Percentiles rank a stretch among this genome's conserved stretches.
phyloP scores from a whole-genome alignment of 2,113 vertebrate species.

The Leucoraja erinaceus region DNA sequence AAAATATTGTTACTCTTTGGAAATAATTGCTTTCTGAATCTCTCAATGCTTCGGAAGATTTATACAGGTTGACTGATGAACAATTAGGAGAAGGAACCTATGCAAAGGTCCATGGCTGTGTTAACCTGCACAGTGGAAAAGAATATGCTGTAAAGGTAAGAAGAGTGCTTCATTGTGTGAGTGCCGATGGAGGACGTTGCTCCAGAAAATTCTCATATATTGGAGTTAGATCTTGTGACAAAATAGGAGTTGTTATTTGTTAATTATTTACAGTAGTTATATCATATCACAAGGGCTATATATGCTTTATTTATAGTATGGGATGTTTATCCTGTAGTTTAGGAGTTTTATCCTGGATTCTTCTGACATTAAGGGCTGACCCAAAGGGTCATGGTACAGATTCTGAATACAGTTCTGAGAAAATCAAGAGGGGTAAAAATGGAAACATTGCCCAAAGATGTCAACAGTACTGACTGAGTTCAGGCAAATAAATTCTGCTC shows the following conservation, averaged over 20 bases:
- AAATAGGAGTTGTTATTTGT: not conserved
- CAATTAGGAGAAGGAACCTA: conserved; percentile 85
- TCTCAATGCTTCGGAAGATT: conserved; percentile 58
- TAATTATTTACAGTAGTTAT: not conserved
- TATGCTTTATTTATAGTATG: not conserved
- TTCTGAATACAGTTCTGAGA: not conserved
- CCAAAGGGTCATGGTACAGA: not conserved
- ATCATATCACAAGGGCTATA: not conserved
- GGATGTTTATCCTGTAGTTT: not conserved
- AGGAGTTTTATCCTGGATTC: not conserved
- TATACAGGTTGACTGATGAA: conserved; percentile 85
- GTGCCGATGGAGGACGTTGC: not conserved
- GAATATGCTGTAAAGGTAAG: conserved; percentile 91
- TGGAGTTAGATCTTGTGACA: not conserved
- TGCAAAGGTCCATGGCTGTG: conserved; percentile 88
- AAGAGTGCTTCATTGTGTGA: not conserved
- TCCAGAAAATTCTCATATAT: not conserved
- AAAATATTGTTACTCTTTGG: not conserved
- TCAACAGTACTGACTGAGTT: not conserved
- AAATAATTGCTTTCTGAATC: not conserved
- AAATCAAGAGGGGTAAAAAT: not conserved
- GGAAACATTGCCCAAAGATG: not conserved
- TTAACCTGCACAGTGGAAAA: conserved; percentile 79
- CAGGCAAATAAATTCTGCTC: not conserved
- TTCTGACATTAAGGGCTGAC: not conserved